Conservation (phyloP, 1,140 invertebrate species). For the Cryptotermes secundus region DNA sequence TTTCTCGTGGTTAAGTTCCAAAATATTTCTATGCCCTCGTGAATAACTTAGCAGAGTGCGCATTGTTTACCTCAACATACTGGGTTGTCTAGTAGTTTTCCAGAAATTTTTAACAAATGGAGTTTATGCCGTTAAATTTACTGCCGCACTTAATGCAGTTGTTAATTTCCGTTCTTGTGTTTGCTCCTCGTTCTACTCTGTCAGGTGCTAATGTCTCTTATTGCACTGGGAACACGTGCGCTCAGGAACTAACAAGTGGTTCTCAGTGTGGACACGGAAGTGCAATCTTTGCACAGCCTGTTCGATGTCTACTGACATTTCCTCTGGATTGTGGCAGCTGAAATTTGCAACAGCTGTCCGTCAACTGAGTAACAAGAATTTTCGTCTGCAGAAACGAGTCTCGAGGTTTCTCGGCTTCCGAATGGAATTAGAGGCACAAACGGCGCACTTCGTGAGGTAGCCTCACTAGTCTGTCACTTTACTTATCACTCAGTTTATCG, state of each 20-base stretch:
- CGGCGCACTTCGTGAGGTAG: too few relatives aligned
- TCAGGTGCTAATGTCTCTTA: background rate
- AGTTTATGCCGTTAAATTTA: background rate
- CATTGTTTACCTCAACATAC: too few relatives aligned
- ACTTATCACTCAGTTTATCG: too few relatives aligned
- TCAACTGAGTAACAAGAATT: too few relatives aligned
- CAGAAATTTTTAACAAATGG: background rate
- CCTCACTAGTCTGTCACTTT: too few relatives aligned
- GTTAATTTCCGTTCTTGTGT: background rate
- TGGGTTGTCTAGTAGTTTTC: too few relatives aligned
- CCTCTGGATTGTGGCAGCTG: background rate
- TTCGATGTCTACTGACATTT: background rate
- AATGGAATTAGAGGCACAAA: too few relatives aligned
- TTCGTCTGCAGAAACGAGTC: too few relatives aligned
- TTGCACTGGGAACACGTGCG: background rate
- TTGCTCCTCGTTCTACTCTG: background rate
- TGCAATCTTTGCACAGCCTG: conserved; percentile 4
- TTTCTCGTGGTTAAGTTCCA: too few relatives aligned
- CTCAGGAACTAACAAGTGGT: background rate
- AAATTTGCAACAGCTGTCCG: background rate
- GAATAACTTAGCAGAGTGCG: too few relatives aligned
- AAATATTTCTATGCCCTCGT: too few relatives aligned
- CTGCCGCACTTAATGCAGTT: background rate
- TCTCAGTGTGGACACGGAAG: background rate
- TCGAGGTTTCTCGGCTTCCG: background rate